Conservation (phyloP, 1,140 invertebrate species). For the Diploscapter pachys region DNA sequence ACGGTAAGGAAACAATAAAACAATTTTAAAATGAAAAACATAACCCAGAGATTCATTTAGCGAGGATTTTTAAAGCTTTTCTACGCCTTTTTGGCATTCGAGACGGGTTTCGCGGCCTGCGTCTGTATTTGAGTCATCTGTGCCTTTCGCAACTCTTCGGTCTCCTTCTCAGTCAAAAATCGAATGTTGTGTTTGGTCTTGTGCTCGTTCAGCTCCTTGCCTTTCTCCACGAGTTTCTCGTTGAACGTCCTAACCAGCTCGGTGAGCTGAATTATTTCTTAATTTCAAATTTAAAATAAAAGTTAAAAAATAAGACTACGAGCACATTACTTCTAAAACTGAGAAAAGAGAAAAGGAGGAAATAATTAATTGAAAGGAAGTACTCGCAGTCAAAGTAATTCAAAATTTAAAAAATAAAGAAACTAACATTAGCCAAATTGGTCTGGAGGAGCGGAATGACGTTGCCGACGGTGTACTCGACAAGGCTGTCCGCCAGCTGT, state of each 20-base stretch:
- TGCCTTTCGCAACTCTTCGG: constrained; percentile 7
- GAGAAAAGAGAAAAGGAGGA: background rate
- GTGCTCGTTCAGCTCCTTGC: constrained; percentile 31
- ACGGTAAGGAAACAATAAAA: constrained; percentile 8
- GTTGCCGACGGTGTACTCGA: constrained; percentile 24
- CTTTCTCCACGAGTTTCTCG: constrained; percentile 29
- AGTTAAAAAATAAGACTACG: background rate
- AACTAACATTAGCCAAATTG: constrained; percentile 20
- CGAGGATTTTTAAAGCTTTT: background rate
- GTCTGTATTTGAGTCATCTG: constrained; percentile 1
- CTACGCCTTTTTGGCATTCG: constrained; percentile 5
- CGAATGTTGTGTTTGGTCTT: constrained; percentile 36
- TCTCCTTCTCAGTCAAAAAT: constrained; percentile 28
- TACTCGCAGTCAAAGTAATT: background rate
- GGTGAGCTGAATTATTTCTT: constrained; percentile 17
- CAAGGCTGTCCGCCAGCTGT: constrained; percentile 24
- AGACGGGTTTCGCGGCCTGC: background rate
- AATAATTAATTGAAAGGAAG: background rate
- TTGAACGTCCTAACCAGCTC: constrained; percentile 16
- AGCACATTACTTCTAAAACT: background rate
- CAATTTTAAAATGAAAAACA: constrained; percentile 3
- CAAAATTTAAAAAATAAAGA: constrained; percentile 11
- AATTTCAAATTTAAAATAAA: background rate
- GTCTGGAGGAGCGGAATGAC: constrained; percentile 22
- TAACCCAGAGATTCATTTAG: background rate